Conservation (phyloP, 2,113 vertebrate genomes). For the Lophotis ruficrista region DNA sequence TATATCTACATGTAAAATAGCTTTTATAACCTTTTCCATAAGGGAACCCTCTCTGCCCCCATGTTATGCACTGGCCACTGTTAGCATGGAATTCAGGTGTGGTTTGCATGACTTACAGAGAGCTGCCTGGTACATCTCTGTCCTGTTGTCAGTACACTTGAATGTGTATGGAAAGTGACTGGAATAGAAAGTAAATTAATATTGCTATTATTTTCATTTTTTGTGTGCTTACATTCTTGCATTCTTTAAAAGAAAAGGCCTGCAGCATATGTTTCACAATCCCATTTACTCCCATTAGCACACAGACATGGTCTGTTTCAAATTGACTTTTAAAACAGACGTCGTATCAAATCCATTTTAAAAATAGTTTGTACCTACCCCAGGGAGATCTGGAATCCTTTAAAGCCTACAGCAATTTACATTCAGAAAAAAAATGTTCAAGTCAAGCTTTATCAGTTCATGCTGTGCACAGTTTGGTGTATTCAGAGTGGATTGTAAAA, state of each 20-base stretch:
- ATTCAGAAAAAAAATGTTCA: constrained; percentile 21
- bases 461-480: constrained; percentile 13
- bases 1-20: neutral
- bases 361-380: constrained; percentile 35
- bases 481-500: neutral
- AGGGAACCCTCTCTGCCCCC: neutral
- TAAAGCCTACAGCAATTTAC: constrained; percentile 49
- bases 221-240: neutral
- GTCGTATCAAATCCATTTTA: constrained; percentile 13
- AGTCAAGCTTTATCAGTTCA: constrained; percentile 47
- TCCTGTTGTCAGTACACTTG: neutral
- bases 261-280: neutral
- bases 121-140: neutral
- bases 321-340: constrained; percentile 36
- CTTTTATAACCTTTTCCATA: neutral
- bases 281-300: constrained; percentile 38
- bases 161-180: neutral
- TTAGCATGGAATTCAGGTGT: neutral
- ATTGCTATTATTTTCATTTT: neutral
- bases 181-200: neutral
- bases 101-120: neutral
- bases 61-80: neutral
- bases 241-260: neutral
- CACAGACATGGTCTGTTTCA: neutral
- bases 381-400: constrained; percentile 40